phyloP scores from a whole-genome alignment of 2,797 vertebrate species.

The Arremon brunneinucha region DNA sequence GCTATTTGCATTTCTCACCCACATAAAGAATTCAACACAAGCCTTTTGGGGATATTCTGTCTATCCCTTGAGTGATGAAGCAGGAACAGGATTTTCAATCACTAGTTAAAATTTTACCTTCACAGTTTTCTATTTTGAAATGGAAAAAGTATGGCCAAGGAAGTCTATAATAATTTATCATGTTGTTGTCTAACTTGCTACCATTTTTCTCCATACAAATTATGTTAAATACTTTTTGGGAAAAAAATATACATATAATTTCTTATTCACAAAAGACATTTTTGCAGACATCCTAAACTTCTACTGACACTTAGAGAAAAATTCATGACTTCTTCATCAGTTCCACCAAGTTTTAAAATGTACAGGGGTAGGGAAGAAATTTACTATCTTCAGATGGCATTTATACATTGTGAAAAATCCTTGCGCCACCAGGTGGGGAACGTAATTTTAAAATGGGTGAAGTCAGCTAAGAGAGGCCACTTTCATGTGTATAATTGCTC shows the following conservation, averaged over 20 bases:
- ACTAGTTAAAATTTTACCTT: background rate
- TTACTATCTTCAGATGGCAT: background rate
- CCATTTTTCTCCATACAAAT: background rate
- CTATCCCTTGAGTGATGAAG: background rate
- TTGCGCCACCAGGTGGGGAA: background rate
- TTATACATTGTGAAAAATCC: background rate
- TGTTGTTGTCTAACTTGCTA: background rate
- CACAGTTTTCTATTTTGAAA: background rate
- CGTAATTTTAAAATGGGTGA: background rate
- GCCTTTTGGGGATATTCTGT: conserved; percentile 2
- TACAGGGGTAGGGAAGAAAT: background rate
- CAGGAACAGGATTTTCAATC: background rate
- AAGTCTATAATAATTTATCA: background rate
- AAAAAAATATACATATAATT: background rate
- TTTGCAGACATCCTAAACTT: background rate
- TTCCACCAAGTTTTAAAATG: background rate
- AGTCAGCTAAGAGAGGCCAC: background rate
- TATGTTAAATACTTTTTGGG: background rate
- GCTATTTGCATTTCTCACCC: conserved; percentile 21
- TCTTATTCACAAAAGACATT: background rate
- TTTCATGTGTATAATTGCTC: background rate
- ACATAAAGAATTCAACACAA: background rate
- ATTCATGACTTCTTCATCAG: background rate
- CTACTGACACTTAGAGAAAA: background rate
- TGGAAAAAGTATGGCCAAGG: background rate